phyloP scores from a whole-genome alignment of 53 echinoderm and acorn worm species.

The Echinarachnius parma region DNA sequence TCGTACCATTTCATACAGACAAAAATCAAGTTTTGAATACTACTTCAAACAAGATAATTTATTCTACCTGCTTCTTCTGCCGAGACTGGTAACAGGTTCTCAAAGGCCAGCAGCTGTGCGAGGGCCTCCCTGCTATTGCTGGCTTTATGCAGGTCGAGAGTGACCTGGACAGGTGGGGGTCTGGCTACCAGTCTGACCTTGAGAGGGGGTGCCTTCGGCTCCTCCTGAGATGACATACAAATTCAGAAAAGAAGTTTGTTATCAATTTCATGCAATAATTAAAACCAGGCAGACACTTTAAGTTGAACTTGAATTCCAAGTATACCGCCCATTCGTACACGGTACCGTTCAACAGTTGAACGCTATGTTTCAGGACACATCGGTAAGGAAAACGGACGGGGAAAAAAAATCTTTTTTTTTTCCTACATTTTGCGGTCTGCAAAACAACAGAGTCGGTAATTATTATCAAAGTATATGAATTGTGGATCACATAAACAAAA shows the following conservation, averaged over 20 bases:
- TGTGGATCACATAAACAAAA: too few species aligned
- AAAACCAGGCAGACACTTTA: too few species aligned
- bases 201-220: constrained; percentile 50
- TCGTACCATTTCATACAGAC: too few species aligned
- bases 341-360: too few species aligned
- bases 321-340: background rate
- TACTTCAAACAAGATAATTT: background rate
- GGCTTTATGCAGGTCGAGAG: constrained; percentile 47
- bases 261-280: background rate
- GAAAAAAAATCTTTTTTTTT: too few species aligned
- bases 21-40: too few species aligned
- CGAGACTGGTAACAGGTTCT: constrained; percentile 54
- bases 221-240: constrained; percentile 35
- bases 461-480: too few species aligned
- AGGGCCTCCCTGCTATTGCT: constrained; percentile 66
- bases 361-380: background rate
- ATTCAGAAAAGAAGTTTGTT: background rate
- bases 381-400: too few species aligned
- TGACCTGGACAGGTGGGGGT: constrained; percentile 19
- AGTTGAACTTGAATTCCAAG: too few species aligned
- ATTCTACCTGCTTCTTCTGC: constrained; percentile 52
- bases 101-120: constrained; percentile 64
- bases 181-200: constrained; percentile 56
- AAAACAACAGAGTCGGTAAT: too few species aligned
- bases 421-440: too few species aligned